Evolutionary conservation across 92 coral and sea anemone species (phyloP).

Genomic region (Parazoanthus atlanticus): DNA sequence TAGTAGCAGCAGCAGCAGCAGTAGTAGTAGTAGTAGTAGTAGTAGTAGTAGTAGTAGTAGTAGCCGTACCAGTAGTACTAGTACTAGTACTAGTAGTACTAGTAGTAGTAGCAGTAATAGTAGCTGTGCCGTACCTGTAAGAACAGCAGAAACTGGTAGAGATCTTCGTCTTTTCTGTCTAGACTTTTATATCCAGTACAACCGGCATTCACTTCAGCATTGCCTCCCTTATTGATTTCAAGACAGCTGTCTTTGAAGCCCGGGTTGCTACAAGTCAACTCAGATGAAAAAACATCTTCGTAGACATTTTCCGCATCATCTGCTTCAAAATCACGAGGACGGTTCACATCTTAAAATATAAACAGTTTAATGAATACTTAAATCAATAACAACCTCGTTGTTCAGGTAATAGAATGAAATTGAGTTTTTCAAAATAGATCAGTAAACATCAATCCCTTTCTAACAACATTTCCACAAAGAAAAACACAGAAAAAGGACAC

Average conservation of each 20-base stretch:
- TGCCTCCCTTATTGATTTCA: not conserved
- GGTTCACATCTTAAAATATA: not conserved
- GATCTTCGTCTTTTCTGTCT: not conserved
- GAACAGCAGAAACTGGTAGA: not conserved
- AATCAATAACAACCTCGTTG: no score
- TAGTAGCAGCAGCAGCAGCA: no score
- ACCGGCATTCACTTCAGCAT: not conserved
- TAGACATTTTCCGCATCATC: not conserved
- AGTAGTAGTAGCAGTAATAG: not conserved
- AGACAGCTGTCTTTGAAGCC: not conserved
- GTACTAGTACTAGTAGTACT: no score
- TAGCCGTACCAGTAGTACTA: no score
- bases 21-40: no score
- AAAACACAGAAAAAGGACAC: no score
- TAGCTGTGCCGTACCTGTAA: not conserved
- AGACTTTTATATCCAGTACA: not conserved
- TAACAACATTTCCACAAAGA: no score
- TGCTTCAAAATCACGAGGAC: not conserved
- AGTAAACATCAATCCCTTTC: no score
- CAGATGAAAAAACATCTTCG: not conserved
- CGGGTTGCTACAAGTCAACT: not conserved
- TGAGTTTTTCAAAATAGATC: no score
- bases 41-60: no score
- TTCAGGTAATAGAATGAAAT: no score
- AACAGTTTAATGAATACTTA: no score